Percentiles rank a stretch among this genome's conserved stretches.
These are phyloP conservation scores for Sitobion miscanthi DNA, from an alignment of 1,140 invertebrate species.

Conservation along the genomic window DNA sequence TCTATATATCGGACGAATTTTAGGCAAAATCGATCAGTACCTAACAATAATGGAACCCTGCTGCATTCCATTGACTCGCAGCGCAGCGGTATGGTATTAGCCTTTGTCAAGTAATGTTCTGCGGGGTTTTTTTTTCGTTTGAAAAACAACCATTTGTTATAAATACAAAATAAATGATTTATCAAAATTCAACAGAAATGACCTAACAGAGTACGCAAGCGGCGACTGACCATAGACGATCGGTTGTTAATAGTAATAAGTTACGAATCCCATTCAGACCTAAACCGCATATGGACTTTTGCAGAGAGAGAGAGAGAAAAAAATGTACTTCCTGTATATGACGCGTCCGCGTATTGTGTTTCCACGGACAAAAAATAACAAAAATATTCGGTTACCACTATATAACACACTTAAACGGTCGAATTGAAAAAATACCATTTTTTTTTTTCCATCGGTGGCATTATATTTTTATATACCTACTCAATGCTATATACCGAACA, in stretches of 20 bases:
- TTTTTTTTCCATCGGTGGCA: background rate
- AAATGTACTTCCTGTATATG: background rate
- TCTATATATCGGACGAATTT: constrained; percentile 21
- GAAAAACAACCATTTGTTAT: background rate
- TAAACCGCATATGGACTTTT: background rate
- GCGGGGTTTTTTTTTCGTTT: background rate
- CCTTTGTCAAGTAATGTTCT: background rate
- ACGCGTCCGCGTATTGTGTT: background rate
- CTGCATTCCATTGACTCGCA: background rate
- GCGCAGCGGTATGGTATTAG: background rate
- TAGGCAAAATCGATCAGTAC: constrained; percentile 7
- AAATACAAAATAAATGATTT: background rate
- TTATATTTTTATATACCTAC: too few species aligned
- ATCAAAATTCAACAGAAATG: background rate
- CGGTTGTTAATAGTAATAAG: background rate
- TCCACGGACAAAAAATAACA: background rate
- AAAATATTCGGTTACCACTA: background rate
- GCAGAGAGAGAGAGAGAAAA: background rate
- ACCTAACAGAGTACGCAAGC: background rate
- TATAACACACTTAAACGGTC: background rate
- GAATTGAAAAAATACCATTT: background rate
- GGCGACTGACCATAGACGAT: background rate
- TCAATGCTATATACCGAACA: background rate
- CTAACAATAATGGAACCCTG: background rate
- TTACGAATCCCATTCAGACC: background rate